These are phyloP conservation scores for Aurelia coerulea DNA, from an alignment of 30 jellyfish, hydroid and myxozoan genomes.

Conservation along the genomic window DNA sequence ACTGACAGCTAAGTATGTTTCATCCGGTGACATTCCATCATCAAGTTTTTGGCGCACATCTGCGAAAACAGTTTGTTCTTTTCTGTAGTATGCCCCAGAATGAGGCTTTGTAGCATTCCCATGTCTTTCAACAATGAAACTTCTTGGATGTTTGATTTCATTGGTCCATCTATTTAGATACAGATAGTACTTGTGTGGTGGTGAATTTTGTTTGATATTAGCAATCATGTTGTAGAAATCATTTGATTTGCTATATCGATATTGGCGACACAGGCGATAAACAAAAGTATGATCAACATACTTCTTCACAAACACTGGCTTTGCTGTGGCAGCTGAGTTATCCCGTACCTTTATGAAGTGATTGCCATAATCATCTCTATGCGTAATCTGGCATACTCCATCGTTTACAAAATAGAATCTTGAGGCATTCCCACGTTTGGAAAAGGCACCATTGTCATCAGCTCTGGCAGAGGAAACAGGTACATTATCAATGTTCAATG, in stretches of 20 bases:
- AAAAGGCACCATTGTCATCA: conserved; percentile 55
- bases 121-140: conserved; percentile 50
- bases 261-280: conserved; percentile 42
- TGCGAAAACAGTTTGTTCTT: conserved; percentile 21
- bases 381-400: conserved; percentile 27
- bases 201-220: conserved; percentile 20
- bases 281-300: conserved; percentile 2
- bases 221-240: conserved; percentile 56
- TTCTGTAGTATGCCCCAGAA: conserved; percentile 50
- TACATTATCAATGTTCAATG: conserved; percentile 34
- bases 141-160: conserved; percentile 5
- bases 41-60: conserved; percentile 21
- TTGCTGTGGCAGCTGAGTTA: conserved; percentile 50
- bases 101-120: conserved; percentile 67
- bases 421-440: conserved; percentile 52
- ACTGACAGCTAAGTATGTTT: conserved; percentile 18
- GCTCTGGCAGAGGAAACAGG: conserved; percentile 52
- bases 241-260: conserved; percentile 52
- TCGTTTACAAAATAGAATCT: conserved; percentile 27
- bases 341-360: conserved; percentile 45
- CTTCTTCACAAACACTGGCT: conserved; percentile 37
- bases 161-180: conserved; percentile 54
- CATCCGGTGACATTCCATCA: conserved; percentile 41
- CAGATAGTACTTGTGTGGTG: conserved; percentile 45
- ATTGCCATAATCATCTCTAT: conserved; percentile 15